These are phyloP conservation scores for Litoditis marina DNA, from an alignment of 2,888 invertebrate genomes.

Conservation along the genomic window DNA sequence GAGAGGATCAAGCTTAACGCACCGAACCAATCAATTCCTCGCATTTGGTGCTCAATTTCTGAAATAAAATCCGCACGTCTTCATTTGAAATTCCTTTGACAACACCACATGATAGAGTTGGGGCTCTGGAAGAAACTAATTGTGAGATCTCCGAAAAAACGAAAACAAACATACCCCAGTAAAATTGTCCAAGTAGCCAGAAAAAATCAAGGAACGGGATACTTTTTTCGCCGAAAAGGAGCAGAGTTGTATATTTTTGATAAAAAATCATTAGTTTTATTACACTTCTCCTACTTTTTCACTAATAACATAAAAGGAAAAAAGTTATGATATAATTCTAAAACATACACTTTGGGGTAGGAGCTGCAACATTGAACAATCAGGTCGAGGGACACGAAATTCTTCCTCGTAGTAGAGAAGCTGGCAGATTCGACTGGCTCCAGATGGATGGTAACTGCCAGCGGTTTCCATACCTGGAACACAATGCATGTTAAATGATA, in stretches of 20 bases:
- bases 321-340: neutral
- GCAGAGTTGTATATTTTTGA: no score
- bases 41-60: conserved; percentile 6
- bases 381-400: conserved; percentile 6
- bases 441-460: conserved; percentile 5
- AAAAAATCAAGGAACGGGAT: no score
- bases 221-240: no score
- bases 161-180: no score
- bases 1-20: neutral
- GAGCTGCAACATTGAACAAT: conserved; percentile 6
- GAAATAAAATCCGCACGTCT: neutral
- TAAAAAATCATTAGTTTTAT: no score
- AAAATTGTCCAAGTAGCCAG: no score
- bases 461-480: conserved; percentile 14
- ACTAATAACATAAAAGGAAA: no score
- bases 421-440: conserved; percentile 10
- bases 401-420: neutral
- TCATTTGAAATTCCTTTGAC: conserved; percentile 14
- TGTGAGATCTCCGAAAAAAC: neutral
- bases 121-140: neutral
- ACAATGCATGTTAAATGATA: neutral
- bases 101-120: neutral
- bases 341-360: conserved; percentile 15
- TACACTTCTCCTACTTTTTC: no score
- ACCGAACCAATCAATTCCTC: conserved; percentile 3